Conservation (phyloP, 2,888 invertebrate genomes). For the Parochlus steinenii region DNA sequence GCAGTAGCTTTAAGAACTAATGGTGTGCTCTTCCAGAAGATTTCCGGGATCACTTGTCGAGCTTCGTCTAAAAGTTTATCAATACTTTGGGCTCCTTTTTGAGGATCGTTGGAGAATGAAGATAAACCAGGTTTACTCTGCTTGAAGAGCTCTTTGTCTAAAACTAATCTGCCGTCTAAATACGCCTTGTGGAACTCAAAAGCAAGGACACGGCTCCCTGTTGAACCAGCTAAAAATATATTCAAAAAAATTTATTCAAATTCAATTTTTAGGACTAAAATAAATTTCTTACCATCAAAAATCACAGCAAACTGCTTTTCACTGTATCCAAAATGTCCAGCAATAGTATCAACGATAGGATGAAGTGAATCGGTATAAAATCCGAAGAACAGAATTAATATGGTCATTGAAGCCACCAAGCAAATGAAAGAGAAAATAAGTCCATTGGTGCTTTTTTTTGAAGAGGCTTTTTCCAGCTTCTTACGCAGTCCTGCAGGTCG, state of each 20-base stretch:
- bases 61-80: constrained; percentile 57
- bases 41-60: constrained; percentile 55
- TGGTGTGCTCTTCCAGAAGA: constrained; percentile 60
- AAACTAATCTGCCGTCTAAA: constrained; percentile 50
- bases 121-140: constrained; percentile 86
- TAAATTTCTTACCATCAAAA: too few species aligned
- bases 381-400: constrained; percentile 26
- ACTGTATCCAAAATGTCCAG: constrained; percentile 53
- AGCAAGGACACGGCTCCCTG: constrained; percentile 71
- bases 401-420: constrained; percentile 23
- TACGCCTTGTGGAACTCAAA: constrained; percentile 69
- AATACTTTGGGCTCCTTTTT: constrained; percentile 57
- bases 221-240: too few species aligned
- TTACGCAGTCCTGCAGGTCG: too few species aligned
- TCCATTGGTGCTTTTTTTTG: too few species aligned
- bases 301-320: constrained; percentile 65
- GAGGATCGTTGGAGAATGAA: constrained; percentile 64
- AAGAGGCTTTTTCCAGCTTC: too few species aligned
- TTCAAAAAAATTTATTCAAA: too few species aligned
- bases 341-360: constrained; percentile 48
- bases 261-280: too few species aligned
- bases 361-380: constrained; percentile 27
- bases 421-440: constrained; percentile 28
- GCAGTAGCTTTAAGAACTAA: constrained; percentile 86
- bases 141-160: constrained; percentile 67